Evolutionary conservation across 2,797 vertebrate species (phyloP), one percentile per base, ranked within the genome.

Genomic region (Megaceryle alcyon): DNA sequence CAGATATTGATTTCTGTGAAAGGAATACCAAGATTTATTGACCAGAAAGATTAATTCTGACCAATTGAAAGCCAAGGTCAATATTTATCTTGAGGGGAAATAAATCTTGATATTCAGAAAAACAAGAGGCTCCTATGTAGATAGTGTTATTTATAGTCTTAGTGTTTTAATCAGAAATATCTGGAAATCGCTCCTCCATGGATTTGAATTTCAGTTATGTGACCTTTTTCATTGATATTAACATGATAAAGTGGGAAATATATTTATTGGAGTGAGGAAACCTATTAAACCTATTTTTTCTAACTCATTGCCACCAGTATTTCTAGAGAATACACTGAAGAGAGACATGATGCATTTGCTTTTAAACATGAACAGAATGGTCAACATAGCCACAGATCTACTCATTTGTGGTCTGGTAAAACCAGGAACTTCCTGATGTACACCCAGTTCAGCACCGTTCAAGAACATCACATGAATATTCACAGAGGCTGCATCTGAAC

Each of bases 11-110:
- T 85, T 43, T 82, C 68, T 69, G 60, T 75, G 61, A 88, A 80
- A 88, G 53, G 48, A 85, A 93, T 88, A 95, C 59, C 49, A 94
- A 88, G 81, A 92, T 85, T 95, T 96, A 93, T 93, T 94, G 83
- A 68, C 37, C 61, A 80, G 81, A 92, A 94, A 90, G 78, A 93
- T 77, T 82, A 86, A 86, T 95, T 92, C 60, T 94, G 82, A 95
- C 37, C 86, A 92, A 71, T 85, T 95, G 95, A 92, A 89, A 93
- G 33, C 48, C 41, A 80, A 65, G 64, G 82, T 95, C 91, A 95
- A 69, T 89, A 94, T 85, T 85, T 95, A 69, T 78, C 10, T 15
- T 53, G 9, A 68, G 46, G 29, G 46, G 39, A 88, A 71, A 94
- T 93, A 93, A 89, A 95, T 93, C 75, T 29, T 3, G 0, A 75